Evolutionary conservation across 2,797 vertebrate genomes (phyloP).

Genomic region (Telmatherina bonti): DNA sequence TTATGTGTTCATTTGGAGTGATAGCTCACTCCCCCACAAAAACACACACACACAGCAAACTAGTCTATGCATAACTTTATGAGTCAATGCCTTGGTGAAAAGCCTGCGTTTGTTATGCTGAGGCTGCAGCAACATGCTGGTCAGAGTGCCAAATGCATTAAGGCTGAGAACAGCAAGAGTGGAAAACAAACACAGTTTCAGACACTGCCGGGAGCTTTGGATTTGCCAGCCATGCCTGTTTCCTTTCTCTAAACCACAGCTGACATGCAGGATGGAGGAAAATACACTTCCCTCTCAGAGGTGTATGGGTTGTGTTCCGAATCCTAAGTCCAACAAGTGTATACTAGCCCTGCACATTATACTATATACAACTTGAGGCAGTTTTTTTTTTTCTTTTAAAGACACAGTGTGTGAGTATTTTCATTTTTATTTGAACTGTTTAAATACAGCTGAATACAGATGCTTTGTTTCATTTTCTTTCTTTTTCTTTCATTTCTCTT

Average conservation of each 20-base stretch:
- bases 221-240: conserved; percentile 71
- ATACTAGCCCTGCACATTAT: conserved; percentile 5
- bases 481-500: too few relatives aligned
- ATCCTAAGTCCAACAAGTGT: conserved; percentile 20
- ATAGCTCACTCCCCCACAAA: conserved; percentile 16
- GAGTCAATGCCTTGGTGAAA: conserved; percentile 60
- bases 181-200: conserved; percentile 77
- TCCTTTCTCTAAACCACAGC: conserved; percentile 71
- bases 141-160: conserved; percentile 75
- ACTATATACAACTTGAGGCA: not conserved
- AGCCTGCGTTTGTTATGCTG: conserved; percentile 67
- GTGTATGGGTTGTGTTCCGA: conserved; percentile 47
- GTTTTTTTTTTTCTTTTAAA: not conserved
- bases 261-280: conserved; percentile 54
- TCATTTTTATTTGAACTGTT: not conserved
- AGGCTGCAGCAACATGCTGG: conserved; percentile 72
- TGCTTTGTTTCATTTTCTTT: not conserved
- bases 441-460: not conserved
- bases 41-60: not conserved
- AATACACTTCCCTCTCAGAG: conserved; percentile 47
- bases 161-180: conserved; percentile 58
- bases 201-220: conserved; percentile 66
- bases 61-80: conserved; percentile 26
- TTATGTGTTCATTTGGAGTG: conserved; percentile 44
- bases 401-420: not conserved